Conservation (phyloP, 2,113 vertebrate species). For the Eira barbara region DNA sequence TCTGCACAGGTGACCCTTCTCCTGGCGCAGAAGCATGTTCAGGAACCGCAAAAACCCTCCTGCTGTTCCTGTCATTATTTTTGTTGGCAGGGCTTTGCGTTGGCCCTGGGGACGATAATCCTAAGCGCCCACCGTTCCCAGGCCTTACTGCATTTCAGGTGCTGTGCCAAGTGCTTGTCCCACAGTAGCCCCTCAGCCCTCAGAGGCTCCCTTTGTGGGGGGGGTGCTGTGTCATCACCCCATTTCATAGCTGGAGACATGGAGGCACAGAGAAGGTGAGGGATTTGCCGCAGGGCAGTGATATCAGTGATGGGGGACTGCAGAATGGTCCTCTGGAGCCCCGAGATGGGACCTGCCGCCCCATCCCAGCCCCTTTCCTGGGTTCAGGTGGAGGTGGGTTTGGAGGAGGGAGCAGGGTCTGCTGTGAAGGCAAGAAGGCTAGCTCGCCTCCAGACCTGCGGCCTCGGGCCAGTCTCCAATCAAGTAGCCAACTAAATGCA, state of each 20-base stretch:
- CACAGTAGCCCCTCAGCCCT: background rate
- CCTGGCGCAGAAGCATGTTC: rapidly evolving
- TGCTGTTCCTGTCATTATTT: background rate
- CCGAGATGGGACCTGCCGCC: background rate
- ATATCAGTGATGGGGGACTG: background rate
- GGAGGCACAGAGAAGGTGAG: background rate
- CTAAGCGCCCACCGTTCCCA: background rate
- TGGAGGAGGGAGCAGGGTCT: background rate
- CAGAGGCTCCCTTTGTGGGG: background rate
- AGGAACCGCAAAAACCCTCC: background rate
- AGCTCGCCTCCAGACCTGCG: rapidly evolving
- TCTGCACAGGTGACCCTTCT: background rate
- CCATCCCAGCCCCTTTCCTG: background rate
- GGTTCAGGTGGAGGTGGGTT: background rate
- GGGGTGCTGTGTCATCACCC: background rate
- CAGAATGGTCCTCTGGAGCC: background rate
- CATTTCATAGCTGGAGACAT: background rate
- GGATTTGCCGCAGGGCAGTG: background rate
- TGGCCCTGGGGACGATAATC: background rate
- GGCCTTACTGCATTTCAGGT: background rate
- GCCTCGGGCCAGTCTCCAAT: background rate
- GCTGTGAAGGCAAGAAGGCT: background rate
- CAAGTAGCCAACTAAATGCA: background rate
- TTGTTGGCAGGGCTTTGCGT: background rate
- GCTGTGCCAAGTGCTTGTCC: background rate